Base-by-base conservation (phyloP, 2,888 invertebrate genomes). In the Hydraecia micacea region DNA sequence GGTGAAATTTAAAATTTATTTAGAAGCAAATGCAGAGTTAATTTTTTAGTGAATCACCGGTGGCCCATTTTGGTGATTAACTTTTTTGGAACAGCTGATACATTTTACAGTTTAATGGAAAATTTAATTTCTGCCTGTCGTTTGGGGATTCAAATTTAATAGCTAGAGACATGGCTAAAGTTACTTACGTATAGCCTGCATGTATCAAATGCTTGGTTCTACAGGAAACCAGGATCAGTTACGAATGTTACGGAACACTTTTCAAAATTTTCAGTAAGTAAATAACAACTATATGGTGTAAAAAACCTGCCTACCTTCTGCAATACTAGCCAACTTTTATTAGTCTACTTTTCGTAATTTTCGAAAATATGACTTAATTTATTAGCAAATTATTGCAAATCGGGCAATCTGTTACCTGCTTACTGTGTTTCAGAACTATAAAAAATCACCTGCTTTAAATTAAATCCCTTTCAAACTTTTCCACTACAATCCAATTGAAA, bases 1-100 rank as follows among this genome's bases (percentile, higher is more conserved):
- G 91, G 92, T 91, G 90, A 94, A 89, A 95, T 95, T 93, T 93
- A 92, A 94, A 94, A 95, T 95, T 94, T 95, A 95, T 95, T 94
- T 93, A 92, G 91, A 93, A 92, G 91, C 93, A 94, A 93, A 94
- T 94, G 94, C 91, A 91, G 91, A 91, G 92, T 92, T 92, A 92
- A 93, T 95, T 95, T 94, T 94, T 93, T 94, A 93, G 93, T 91
- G 91, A 92, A 92, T 92, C 94, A 92, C 93, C 92, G 87, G 92
- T 93, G 93, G 90, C 92, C 92, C 92, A 93, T 94, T 94, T 92
- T 83, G 87, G 89, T 92, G 92, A 93, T 92, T 92, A 92, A 91
- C 89, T 92, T 91, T 85, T 86, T 84, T 86, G 73, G 73, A 75
- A 85, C 87, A 88, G 86, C 88, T 89, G 86, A 89, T 88, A 81